Percentiles rank a stretch among this genome's conserved stretches.
Evolutionary conservation across 2,797 vertebrate genomes (phyloP).

Genomic region (Neomorphus geoffroyi): DNA sequence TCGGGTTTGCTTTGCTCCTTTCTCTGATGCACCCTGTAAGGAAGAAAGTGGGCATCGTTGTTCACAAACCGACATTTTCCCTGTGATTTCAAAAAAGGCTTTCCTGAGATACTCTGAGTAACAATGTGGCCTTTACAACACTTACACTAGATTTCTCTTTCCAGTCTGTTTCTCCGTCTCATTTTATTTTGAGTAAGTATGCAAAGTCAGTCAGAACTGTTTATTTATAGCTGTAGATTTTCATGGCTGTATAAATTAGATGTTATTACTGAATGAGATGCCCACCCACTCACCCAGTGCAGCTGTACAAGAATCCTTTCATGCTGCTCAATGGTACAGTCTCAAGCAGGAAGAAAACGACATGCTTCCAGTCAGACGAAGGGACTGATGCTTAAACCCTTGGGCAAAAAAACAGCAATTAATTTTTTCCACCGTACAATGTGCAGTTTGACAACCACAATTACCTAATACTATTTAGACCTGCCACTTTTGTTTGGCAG

Average conservation of each 20-base stretch:
- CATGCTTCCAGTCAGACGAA: slow-evolving; percentile 42
- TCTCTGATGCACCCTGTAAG: neutral
- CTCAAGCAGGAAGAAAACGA: slow-evolving; percentile 55
- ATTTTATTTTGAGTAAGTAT: slow-evolving; percentile 61
- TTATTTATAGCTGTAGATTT: slow-evolving; percentile 77
- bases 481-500: slow-evolving; percentile 51
- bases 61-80: neutral
- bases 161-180: neutral
- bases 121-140: neutral
- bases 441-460: slow-evolving; percentile 67
- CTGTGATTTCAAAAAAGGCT: neutral
- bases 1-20: neutral
- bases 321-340: slow-evolving; percentile 41
- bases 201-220: slow-evolving; percentile 70
- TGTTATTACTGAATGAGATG: slow-evolving; percentile 73
- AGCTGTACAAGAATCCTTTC: slow-evolving; percentile 72
- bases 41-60: neutral
- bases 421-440: slow-evolving; percentile 65
- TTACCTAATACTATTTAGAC: slow-evolving; percentile 73
- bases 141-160: neutral
- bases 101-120: neutral
- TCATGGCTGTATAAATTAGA: slow-evolving; percentile 77
- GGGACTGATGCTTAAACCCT: slow-evolving; percentile 51
- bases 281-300: slow-evolving; percentile 68
- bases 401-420: slow-evolving; percentile 70